phyloP scores from a whole-genome alignment of 1,140 invertebrate genomes.

The Eueides isabella region DNA sequence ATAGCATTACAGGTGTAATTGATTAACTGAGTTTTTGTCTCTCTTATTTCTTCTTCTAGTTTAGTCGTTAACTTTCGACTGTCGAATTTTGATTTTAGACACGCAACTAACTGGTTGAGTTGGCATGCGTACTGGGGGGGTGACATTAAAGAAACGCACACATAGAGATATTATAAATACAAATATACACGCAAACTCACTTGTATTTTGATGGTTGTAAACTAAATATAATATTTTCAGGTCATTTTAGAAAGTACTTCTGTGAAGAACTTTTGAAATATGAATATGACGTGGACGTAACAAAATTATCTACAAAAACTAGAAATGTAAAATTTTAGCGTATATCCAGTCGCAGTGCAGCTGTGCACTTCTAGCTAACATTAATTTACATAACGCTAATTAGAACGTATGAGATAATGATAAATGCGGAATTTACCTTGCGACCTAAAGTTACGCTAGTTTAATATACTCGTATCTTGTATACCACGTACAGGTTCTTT shows the following conservation, averaged over 20 bases:
- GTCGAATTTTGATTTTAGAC: too few relatives aligned
- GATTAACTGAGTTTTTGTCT: too few relatives aligned
- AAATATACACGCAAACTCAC: background rate
- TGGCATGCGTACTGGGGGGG: too few relatives aligned
- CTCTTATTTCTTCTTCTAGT: too few relatives aligned
- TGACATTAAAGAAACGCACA: background rate
- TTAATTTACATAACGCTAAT: slow-evolving; percentile 20
- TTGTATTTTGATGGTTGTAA: background rate
- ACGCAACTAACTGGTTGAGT: too few relatives aligned
- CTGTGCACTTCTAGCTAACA: slow-evolving; percentile 23
- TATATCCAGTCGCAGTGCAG: slow-evolving; percentile 21
- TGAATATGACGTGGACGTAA: slow-evolving; percentile 2
- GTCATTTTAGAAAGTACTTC: background rate
- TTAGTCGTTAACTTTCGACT: too few relatives aligned
- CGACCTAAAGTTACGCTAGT: background rate
- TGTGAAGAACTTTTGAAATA: background rate
- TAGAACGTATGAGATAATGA: slow-evolving; percentile 23
- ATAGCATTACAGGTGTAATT: too few relatives aligned
- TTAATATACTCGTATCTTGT: background rate
- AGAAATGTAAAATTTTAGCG: slow-evolving; percentile 1
- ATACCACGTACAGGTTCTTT: background rate
- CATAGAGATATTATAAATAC: too few relatives aligned
- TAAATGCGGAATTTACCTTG: slow-evolving; percentile 6
- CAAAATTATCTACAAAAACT: background rate
- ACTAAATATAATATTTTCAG: background rate